These are phyloP conservation scores for Antitype chi DNA, from an alignment of 2,888 invertebrate genomes.

Conservation along the genomic window DNA sequence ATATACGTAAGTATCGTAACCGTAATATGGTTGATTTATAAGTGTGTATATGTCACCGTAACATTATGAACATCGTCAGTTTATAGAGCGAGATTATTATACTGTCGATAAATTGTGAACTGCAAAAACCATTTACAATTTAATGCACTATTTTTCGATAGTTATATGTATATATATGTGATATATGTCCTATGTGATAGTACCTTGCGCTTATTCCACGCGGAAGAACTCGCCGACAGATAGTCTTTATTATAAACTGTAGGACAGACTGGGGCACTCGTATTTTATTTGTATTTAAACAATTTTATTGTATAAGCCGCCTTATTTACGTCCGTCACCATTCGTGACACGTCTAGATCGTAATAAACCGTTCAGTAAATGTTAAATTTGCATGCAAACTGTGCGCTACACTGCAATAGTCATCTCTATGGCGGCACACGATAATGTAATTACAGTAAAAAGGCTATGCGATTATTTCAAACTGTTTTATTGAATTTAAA, in stretches of 20 bases:
- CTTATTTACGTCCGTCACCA: slow-evolving; percentile 37
- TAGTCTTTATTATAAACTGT: neutral
- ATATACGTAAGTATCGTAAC: slow-evolving; percentile 77
- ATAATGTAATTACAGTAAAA: slow-evolving; percentile 39
- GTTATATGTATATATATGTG: too few relatives aligned
- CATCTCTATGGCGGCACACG: slow-evolving; percentile 36
- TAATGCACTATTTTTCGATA: too few relatives aligned
- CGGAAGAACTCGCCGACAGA: neutral
- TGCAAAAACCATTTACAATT: too few relatives aligned
- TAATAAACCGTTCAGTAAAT: slow-evolving; percentile 59
- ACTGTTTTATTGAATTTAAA: slow-evolving; percentile 39
- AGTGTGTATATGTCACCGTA: too few relatives aligned
- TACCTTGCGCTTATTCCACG: too few relatives aligned
- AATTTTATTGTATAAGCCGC: slow-evolving; percentile 23
- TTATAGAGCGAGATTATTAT: too few relatives aligned
- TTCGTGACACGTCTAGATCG: slow-evolving; percentile 51
- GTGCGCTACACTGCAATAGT: slow-evolving; percentile 42
- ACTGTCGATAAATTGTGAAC: too few relatives aligned
- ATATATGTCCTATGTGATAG: too few relatives aligned
- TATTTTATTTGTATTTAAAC: slow-evolving; percentile 19
- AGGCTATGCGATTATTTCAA: slow-evolving; percentile 23
- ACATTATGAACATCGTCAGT: too few relatives aligned
- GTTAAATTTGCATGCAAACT: slow-evolving; percentile 63
- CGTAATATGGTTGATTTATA: neutral
- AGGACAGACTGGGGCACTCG: neutral